phyloP scores from a whole-genome alignment of 2,797 vertebrate genomes.

The Anas bernieri region DNA sequence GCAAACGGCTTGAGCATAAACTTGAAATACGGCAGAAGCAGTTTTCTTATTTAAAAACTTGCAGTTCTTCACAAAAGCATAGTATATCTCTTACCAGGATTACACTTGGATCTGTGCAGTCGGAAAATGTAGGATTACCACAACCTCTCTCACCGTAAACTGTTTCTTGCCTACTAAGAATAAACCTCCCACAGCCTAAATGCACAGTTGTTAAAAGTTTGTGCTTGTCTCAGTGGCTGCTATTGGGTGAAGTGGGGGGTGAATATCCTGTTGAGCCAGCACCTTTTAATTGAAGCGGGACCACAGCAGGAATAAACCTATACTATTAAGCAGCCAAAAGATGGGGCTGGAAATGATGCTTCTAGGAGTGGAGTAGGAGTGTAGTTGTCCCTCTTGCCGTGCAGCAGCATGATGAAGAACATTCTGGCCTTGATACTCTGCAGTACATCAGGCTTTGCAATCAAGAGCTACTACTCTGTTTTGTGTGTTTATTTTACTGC shows the following conservation, averaged over 20 bases:
- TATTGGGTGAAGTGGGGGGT: neutral
- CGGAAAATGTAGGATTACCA: neutral
- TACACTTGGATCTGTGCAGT: neutral
- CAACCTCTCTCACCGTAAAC: neutral
- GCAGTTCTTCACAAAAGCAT: no score
- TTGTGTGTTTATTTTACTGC: neutral
- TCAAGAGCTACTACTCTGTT: neutral
- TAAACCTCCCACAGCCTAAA: neutral
- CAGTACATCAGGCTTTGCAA: no score
- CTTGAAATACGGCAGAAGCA: neutral
- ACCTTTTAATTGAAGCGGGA: neutral
- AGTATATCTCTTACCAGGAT: neutral
- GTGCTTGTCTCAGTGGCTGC: neutral
- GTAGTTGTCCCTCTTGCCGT: neutral
- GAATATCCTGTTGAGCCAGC: rapidly evolving
- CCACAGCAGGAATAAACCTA: neutral
- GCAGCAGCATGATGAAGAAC: neutral
- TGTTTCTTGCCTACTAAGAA: neutral
- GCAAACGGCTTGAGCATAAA: neutral
- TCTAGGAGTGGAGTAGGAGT: no score
- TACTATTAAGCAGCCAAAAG: neutral
- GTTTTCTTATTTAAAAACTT: neutral
- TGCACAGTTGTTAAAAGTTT: no score
- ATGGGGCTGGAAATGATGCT: rapidly evolving
- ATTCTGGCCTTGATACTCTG: rapidly evolving